These are phyloP conservation scores for Muscidifurax raptorellus DNA, from an alignment of 1,140 invertebrate genomes.

Conservation along the genomic window DNA sequence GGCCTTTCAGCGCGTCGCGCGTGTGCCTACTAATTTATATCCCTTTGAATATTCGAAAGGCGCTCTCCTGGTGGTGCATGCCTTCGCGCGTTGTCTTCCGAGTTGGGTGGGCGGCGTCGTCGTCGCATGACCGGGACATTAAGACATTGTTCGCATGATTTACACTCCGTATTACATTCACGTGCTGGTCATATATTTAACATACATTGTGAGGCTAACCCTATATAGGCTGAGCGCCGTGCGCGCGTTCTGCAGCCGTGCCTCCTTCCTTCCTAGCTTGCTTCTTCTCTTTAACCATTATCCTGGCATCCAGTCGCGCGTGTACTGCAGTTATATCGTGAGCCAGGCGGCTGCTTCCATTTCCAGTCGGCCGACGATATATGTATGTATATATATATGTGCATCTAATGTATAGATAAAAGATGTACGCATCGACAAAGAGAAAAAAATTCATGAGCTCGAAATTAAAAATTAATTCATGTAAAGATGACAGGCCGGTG, in stretches of 20 bases:
- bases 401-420: not conserved
- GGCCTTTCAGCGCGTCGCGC: slow-evolving; percentile 55
- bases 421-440: not conserved
- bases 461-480: slow-evolving; percentile 41
- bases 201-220: slow-evolving; percentile 73
- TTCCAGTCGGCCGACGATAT: not conserved
- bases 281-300: not conserved
- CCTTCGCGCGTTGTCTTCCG: slow-evolving; percentile 61
- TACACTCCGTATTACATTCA: slow-evolving; percentile 76
- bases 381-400: too few species aligned
- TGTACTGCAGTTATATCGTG: slow-evolving; percentile 33
- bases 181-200: slow-evolving; percentile 74
- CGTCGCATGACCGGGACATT: slow-evolving; percentile 76
- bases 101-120: slow-evolving; percentile 69
- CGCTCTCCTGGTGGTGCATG: slow-evolving; percentile 22
- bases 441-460: not conserved
- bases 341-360: slow-evolving; percentile 46
- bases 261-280: slow-evolving; percentile 23
- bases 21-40: slow-evolving; percentile 70
- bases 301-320: not conserved
- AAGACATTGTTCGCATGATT: slow-evolving; percentile 77
- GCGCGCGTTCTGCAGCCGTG: slow-evolving; percentile 9
- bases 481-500: not conserved
- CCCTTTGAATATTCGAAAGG: slow-evolving; percentile 71
- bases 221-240: slow-evolving; percentile 49